Conservation (phyloP, 2,797 vertebrate genomes). For the Acanthopagrus latus region DNA sequence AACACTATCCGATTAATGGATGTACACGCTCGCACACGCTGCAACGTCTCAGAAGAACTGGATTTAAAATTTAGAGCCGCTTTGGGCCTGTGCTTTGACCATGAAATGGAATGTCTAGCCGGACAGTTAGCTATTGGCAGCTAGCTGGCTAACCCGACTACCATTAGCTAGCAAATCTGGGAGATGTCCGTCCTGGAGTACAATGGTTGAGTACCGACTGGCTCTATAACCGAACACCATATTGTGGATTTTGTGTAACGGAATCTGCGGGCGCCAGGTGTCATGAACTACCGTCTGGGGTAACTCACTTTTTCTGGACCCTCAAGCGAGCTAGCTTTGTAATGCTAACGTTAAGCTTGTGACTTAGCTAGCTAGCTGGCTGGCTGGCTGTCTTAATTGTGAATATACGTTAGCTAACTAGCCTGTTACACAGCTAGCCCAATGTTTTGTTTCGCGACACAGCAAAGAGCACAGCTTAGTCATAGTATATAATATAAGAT, state of each 20-base stretch:
- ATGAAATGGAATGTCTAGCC: constrained; percentile 71
- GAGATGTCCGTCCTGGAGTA: constrained; percentile 63
- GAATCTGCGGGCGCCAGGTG: constrained; percentile 34
- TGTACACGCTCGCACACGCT: constrained; percentile 1
- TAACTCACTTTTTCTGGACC: constrained; percentile 36
- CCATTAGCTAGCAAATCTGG: constrained; percentile 68
- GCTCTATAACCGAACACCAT: constrained; percentile 27
- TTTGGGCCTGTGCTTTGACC: constrained; percentile 60
- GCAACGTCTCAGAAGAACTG: constrained; percentile 23
- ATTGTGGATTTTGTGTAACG: constrained; percentile 25
- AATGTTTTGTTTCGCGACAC: constrained; percentile 81
- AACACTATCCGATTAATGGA: constrained; percentile 46
- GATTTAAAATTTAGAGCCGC: constrained; percentile 31
- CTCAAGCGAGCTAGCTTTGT: constrained; percentile 47
- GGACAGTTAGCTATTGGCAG: constrained; percentile 68
- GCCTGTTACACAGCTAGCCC: constrained; percentile 72
- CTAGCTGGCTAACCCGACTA: constrained; percentile 73
- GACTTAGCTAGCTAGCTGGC: constrained; percentile 65
- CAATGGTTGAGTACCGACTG: constrained; percentile 59
- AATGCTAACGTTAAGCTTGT: constrained; percentile 70
- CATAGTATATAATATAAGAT: constrained; percentile 27
- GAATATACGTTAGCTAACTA: constrained; percentile 68
- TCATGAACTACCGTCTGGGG: constrained; percentile 45
- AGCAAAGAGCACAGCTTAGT: constrained; percentile 53
- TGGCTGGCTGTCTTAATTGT: constrained; percentile 57